Evolutionary conservation across 2,113 vertebrate genomes (phyloP).

Genomic region (Dicrurus megarhynchus): DNA sequence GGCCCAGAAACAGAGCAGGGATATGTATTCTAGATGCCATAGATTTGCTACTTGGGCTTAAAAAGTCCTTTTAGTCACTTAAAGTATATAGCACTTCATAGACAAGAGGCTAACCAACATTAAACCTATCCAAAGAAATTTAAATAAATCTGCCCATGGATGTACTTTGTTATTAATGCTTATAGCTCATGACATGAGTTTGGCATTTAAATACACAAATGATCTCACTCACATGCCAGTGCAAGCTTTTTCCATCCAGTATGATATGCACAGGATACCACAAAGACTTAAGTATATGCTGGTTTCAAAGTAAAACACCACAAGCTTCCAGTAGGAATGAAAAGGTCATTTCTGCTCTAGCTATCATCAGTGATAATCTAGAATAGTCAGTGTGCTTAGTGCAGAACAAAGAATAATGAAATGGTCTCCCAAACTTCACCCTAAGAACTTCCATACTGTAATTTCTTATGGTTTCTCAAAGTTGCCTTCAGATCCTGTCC

Average conservation of each 20-base stretch:
- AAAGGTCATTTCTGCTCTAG: neutral
- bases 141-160: neutral
- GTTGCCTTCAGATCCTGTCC: neutral
- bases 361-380: neutral
- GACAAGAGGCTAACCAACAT: neutral
- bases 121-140: neutral
- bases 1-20: neutral
- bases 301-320: neutral
- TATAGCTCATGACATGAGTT: neutral
- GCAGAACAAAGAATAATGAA: neutral
- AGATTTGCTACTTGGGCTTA: neutral
- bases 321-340: neutral
- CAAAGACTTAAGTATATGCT: neutral
- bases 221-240: neutral
- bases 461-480: neutral
- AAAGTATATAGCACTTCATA: neutral
- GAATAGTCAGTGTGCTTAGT: neutral
- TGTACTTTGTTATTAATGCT: neutral
- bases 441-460: neutral
- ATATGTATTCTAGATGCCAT: neutral
- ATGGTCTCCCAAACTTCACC: neutral
- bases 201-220: neutral
- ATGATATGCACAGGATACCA: neutral
- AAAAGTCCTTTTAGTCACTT: neutral
- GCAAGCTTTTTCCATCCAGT: neutral